Evolutionary conservation across 2,797 vertebrate genomes (phyloP).

Genomic region (Salmo trutta): DNA sequence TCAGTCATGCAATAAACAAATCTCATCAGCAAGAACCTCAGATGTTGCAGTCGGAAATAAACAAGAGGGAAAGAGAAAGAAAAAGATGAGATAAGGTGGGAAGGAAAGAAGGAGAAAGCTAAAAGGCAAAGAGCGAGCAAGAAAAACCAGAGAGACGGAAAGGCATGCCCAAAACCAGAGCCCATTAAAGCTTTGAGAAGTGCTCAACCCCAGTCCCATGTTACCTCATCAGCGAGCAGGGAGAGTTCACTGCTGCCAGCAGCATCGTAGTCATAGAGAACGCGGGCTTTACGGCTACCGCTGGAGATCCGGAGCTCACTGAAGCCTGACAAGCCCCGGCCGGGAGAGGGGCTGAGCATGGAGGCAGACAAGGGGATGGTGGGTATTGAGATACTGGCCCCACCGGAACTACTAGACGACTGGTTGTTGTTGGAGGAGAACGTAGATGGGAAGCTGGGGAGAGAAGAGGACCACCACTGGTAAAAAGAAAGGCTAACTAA

Average conservation of each 20-base stretch:
- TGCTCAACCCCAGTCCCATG: neutral
- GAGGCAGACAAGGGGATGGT: conserved; percentile 81
- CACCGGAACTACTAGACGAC: conserved; percentile 71
- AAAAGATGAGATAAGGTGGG: neutral
- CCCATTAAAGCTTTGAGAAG: neutral
- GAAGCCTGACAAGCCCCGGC: conserved; percentile 78
- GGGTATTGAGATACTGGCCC: conserved; percentile 79
- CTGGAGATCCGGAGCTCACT: conserved; percentile 85
- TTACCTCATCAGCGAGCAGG: conserved; percentile 93
- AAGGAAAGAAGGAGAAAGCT: neutral
- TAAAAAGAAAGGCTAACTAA: neutral
- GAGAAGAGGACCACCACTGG: neutral
- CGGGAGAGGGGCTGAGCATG: conserved; percentile 78
- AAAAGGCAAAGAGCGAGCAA: neutral
- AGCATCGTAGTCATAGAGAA: conserved; percentile 97
- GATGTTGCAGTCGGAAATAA: neutral
- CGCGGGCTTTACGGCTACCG: conserved; percentile 91
- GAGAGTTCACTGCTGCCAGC: conserved; percentile 97
- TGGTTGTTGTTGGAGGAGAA: conserved; percentile 96
- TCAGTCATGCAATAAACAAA: neutral
- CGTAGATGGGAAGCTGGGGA: conserved; percentile 87
- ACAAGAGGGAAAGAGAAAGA: neutral
- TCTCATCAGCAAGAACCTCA: neutral
- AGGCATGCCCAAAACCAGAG: neutral
- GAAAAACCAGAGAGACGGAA: neutral